These are phyloP conservation scores for Orthosia cruda DNA, from an alignment of 2,888 invertebrate genomes.

Conservation along the genomic window DNA sequence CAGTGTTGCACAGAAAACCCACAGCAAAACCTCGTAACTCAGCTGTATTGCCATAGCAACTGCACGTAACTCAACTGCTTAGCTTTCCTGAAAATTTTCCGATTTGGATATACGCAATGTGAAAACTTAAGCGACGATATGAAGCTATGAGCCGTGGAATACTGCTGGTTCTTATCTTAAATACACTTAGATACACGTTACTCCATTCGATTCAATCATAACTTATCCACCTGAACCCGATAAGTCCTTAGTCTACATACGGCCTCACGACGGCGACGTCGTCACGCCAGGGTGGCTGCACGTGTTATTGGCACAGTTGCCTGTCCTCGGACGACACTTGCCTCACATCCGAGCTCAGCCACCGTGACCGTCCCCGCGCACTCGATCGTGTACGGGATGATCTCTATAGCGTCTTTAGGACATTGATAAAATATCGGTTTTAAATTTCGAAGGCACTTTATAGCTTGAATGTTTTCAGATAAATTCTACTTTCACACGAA, in stretches of 20 bases:
- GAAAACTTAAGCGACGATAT: too few species aligned
- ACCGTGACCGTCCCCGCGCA: conserved; percentile 75
- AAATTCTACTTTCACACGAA: neutral
- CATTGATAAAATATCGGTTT: neutral
- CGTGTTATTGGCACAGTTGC: conserved; percentile 79
- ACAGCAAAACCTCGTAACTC: too few species aligned
- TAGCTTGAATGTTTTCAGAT: neutral
- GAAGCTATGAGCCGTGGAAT: too few species aligned
- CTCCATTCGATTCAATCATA: neutral
- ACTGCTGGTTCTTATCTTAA: too few species aligned
- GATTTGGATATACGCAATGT: too few species aligned
- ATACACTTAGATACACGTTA: too few species aligned
- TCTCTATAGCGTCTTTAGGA: neutral
- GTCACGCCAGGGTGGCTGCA: conserved; percentile 68
- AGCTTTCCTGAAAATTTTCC: too few species aligned
- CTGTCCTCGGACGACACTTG: conserved; percentile 75
- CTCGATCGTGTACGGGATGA: conserved; percentile 59
- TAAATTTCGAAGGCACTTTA: neutral
- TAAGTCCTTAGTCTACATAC: conserved; percentile 30
- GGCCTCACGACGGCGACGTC: conserved; percentile 27
- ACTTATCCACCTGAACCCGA: conserved; percentile 4
- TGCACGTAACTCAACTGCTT: too few species aligned
- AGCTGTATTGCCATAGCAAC: too few species aligned
- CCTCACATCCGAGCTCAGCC: conserved; percentile 80
- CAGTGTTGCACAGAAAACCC: too few species aligned